Evolutionary conservation across 1,140 invertebrate species (phyloP).

Genomic region (Neoseiulus cucumeris): DNA sequence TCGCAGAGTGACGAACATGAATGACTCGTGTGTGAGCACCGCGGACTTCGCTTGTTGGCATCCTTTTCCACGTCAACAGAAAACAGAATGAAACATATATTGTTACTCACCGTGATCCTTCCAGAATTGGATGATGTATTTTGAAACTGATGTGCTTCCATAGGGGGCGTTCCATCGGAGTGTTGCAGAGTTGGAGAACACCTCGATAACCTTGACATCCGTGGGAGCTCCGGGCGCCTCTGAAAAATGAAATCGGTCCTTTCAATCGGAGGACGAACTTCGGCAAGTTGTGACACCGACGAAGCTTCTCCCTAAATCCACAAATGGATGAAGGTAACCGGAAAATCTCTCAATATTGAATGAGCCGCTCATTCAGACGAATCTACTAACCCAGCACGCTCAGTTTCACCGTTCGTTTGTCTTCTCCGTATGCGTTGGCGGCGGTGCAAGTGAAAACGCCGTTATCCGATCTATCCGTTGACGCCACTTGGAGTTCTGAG

Average conservation of each 20-base stretch:
- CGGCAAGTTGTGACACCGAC: not conserved
- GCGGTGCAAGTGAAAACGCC: conserved; percentile 68
- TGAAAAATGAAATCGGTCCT: conserved; percentile 24
- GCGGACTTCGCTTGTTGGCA: conserved; percentile 54
- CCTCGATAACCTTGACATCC: conserved; percentile 67
- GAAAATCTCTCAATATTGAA: not conserved
- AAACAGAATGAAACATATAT: too few species aligned
- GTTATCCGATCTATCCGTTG: conserved; percentile 64
- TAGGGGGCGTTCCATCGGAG: conserved; percentile 78
- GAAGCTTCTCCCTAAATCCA: not conserved
- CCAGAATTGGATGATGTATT: conserved; percentile 78
- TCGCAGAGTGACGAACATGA: too few species aligned
- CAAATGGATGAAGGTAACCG: not conserved
- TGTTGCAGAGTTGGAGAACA: conserved; percentile 66
- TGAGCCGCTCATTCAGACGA: not conserved
- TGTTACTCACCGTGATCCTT: conserved; percentile 48
- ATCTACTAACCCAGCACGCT: conserved; percentile 58
- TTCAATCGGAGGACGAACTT: not conserved
- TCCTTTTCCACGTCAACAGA: too few species aligned
- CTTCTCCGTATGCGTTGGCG: conserved; percentile 66
- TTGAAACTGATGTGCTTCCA: conserved; percentile 71
- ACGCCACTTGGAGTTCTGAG: conserved; percentile 49
- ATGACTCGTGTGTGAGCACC: conserved; percentile 21
- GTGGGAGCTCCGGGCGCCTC: conserved; percentile 80
- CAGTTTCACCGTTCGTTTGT: conserved; percentile 71